Evolutionary conservation across 2,888 invertebrate species (phyloP).

Genomic region (Platycheirus rosarum): DNA sequence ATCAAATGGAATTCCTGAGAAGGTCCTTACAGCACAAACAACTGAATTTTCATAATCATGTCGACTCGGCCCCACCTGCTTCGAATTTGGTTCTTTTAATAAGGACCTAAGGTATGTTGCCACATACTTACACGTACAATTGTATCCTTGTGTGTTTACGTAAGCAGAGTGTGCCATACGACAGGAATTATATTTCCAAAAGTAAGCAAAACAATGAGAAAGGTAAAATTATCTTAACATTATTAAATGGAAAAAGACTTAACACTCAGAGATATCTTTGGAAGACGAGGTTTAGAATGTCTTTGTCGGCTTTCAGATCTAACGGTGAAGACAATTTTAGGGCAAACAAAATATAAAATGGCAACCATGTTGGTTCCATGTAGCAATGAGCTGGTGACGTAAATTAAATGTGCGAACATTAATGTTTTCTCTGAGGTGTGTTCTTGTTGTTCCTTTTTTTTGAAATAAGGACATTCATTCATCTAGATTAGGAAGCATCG

Average conservation of each 20-base stretch:
- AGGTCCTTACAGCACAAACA: not conserved
- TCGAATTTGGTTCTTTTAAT: not conserved
- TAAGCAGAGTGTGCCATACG: not conserved
- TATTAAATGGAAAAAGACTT: constrained; percentile 3
- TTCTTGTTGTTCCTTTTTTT: no score
- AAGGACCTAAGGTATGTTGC: not conserved
- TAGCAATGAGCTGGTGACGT: not conserved
- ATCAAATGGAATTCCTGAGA: not conserved
- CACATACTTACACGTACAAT: no score
- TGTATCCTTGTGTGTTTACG: not conserved
- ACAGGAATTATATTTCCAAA: constrained; percentile 1
- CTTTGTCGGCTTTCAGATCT: not conserved
- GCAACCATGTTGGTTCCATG: not conserved
- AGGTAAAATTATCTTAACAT: constrained; percentile 3
- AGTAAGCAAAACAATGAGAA: not conserved
- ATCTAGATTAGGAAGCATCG: constrained; percentile 18
- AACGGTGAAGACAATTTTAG: not conserved
- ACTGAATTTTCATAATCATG: not conserved
- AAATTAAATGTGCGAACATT: constrained; percentile 2
- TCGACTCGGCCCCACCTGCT: constrained; percentile 4
- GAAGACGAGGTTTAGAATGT: not conserved
- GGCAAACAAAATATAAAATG: not conserved
- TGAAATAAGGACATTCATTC: not conserved
- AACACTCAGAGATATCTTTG: not conserved
- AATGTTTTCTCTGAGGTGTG: no score